Base-by-base conservation (phyloP, 1,140 invertebrate species). In the Augochlora pura region DNA sequence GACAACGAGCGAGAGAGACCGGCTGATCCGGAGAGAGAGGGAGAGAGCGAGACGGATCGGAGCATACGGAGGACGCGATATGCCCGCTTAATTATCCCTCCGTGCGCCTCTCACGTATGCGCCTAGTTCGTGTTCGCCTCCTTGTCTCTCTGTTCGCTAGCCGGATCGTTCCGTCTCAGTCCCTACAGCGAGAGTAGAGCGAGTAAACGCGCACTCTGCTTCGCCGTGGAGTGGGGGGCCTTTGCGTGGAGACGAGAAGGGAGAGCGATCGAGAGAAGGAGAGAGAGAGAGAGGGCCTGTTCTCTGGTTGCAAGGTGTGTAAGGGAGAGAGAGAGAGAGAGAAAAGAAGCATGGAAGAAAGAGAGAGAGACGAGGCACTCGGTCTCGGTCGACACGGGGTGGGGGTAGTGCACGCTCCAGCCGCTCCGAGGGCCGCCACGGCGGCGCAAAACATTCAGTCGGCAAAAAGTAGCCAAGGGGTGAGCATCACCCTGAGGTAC, bases 391-490 rank as follows among this genome's bases (percentile, higher is more conserved):
- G 71, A 42, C 6, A n/a, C 9, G n/a, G 14, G 63, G 87, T 83
- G 84, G 82, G 86, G 84, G 74, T 79, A 80, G 80, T 79, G 78
- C 86, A 87, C 86, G 87, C 82, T 88, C 87, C 83, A 77, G 86
- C 85, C 87, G 82, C 82, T 81, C 79, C 75, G 85, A 88, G 87
- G 83, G 85, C 83, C 86, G 85, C 86, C 57, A 86, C 87, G 84
- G 85, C 86, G 83, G 90, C 91, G 90, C 91, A 93, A 93, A 93
- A 93, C 92, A 93, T 93, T 93, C 91, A 93, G 92, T 93, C 91
- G 92, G 92, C 92, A 93, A 93, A 93, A 93, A 93, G 92, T 93
- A 93, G 91, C 89, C 92, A 92, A 92, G 92, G 92, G 92, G 91
- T 93, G 90, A 92, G 87, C 92, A 91, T 91, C 88, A 91, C 87